A percentile compares a stretch with the other conserved stretches of the same genome.
These are phyloP conservation scores for Yoshiicerus persimilis DNA, from an alignment of 1,140 invertebrate species.

Conservation along the genomic window DNA sequence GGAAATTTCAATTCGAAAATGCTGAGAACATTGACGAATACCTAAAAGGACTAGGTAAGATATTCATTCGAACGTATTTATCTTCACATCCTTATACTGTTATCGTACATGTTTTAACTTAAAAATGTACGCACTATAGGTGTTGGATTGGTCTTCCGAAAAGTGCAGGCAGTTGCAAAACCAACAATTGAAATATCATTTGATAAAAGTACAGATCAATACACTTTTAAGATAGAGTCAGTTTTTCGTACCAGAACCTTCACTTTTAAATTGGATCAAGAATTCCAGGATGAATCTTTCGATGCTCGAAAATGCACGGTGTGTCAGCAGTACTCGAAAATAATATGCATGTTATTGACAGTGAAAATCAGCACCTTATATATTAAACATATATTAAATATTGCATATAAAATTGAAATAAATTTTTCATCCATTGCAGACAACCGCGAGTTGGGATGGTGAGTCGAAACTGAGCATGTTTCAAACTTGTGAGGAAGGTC, in stretches of 20 bases:
- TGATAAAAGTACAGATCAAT: background rate
- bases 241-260: slow-evolving; percentile 24
- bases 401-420: too few relatives aligned
- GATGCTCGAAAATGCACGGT: slow-evolving; percentile 34
- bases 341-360: background rate
- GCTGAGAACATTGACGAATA: slow-evolving; percentile 59
- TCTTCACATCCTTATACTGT: background rate
- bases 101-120: background rate
- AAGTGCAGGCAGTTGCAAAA: slow-evolving; percentile 27
- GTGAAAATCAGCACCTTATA: too few relatives aligned
- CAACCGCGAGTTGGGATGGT: background rate
- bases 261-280: slow-evolving; percentile 1
- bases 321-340: background rate
- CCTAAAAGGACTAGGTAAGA: slow-evolving; percentile 55
- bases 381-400: background rate
- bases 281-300: slow-evolving; percentile 35
- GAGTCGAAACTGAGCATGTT: background rate
- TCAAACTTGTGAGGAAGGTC: background rate
- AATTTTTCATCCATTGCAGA: background rate
- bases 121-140: background rate
- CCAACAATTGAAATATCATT: slow-evolving; percentile 26
- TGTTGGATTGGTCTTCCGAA: slow-evolving; percentile 41
- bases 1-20: slow-evolving; percentile 55
- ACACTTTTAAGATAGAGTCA: slow-evolving; percentile 23
- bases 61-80: background rate